phyloP scores from a whole-genome alignment of 2,888 invertebrate species.

The Spisula subtruncata region DNA sequence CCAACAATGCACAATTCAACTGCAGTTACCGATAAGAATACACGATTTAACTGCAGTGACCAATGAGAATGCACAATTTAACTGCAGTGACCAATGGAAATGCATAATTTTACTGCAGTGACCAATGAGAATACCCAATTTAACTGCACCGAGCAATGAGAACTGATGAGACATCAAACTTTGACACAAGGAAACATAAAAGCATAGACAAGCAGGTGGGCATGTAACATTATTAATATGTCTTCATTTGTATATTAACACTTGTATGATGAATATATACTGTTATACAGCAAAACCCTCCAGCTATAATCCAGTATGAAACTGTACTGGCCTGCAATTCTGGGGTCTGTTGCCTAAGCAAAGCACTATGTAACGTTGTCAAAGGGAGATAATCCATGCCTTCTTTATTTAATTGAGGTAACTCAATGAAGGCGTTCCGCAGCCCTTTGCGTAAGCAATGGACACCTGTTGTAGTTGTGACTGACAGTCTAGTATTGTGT shows the following conservation, averaged over 20 bases:
- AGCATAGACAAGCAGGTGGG: not conserved
- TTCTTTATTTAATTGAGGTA: no score
- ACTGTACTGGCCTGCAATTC: not conserved
- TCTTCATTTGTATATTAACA: not conserved
- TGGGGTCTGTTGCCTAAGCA: no score
- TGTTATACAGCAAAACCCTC: not conserved
- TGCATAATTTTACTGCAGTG: not conserved
- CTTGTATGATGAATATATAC: not conserved
- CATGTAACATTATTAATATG: not conserved
- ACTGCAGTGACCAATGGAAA: not conserved
- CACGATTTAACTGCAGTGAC: not conserved
- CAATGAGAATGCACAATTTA: not conserved
- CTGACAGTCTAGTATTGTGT: not conserved
- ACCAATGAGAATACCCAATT: not conserved
- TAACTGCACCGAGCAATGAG: not conserved
- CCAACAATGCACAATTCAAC: not conserved
- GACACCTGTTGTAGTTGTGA: no score
- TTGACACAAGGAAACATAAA: constrained; percentile 9
- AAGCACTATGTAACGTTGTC: no score
- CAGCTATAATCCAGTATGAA: not conserved
- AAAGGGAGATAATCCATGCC: no score
- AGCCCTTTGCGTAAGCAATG: no score
- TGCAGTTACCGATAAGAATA: not conserved
- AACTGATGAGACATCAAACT: not conserved
- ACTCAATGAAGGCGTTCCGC: no score